Percentiles rank a stretch among this genome's conserved stretches.
Evolutionary conservation across 2,888 invertebrate species (phyloP).

Genomic region (Protodeltote pygarga): DNA sequence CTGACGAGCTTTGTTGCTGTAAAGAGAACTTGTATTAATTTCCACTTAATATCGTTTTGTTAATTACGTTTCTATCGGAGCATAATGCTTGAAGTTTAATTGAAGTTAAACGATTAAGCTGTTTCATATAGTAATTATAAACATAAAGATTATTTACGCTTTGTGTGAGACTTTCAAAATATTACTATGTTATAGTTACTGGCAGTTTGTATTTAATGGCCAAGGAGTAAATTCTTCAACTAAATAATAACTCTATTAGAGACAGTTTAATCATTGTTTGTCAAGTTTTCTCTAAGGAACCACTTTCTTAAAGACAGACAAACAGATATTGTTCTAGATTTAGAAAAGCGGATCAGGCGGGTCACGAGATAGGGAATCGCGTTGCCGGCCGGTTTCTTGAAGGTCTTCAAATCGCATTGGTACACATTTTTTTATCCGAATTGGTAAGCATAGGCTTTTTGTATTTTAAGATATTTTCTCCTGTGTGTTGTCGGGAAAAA

Average conservation of each 20-base stretch:
- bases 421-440: no score
- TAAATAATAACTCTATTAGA: slow-evolving; percentile 2
- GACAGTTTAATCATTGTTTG: slow-evolving; percentile 6
- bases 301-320: no score
- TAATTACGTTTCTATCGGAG: slow-evolving; percentile 54
- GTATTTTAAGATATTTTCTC: no score
- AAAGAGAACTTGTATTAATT: slow-evolving; percentile 65
- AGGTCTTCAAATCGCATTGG: no score
- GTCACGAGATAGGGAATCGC: no score
- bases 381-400: no score
- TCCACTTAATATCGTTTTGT: slow-evolving; percentile 61
- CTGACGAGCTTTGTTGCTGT: slow-evolving; percentile 64
- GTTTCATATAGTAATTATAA: slow-evolving; percentile 35
- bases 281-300: no score
- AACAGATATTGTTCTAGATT: no score
- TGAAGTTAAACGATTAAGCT: slow-evolving; percentile 45
- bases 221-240: slow-evolving; percentile 14
- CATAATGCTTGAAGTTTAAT: slow-evolving; percentile 55
- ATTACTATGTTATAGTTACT: slow-evolving; percentile 29
- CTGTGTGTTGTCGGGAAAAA: no score
- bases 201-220: slow-evolving; percentile 27
- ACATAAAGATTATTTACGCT: slow-evolving; percentile 37
- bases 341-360: no score
- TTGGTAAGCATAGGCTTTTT: no score
- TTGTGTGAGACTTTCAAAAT: slow-evolving; percentile 25